Conservation (phyloP, 64 coral and sea anemone genomes). For the Dendronephthya gigantea region DNA sequence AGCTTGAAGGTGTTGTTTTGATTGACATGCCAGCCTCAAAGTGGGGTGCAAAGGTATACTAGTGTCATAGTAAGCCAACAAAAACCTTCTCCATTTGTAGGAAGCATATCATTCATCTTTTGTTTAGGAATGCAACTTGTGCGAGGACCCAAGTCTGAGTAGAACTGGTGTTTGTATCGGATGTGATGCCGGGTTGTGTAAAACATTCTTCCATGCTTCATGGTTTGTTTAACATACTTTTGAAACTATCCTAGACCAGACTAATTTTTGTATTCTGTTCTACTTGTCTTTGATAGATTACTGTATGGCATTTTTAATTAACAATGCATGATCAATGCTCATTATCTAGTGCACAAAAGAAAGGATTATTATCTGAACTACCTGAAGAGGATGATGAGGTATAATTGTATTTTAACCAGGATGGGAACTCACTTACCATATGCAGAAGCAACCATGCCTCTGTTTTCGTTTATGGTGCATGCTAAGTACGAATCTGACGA, state of each 20-base stretch:
- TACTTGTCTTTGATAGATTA: too few relatives aligned
- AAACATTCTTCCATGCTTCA: slow-evolving; percentile 13
- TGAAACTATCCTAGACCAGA: too few relatives aligned
- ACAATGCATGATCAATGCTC: neutral
- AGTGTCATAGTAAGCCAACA: neutral
- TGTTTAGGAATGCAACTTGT: neutral
- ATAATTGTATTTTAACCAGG: neutral
- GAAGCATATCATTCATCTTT: neutral
- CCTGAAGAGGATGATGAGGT: slow-evolving; percentile 11
- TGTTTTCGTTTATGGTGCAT: too few relatives aligned
- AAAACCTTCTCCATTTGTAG: too few relatives aligned
- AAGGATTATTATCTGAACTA: neutral
- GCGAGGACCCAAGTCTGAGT: neutral
- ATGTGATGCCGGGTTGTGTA: slow-evolving; percentile 5
- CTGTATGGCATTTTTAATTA: too few relatives aligned
- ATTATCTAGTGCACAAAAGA: neutral
- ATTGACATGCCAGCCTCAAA: slow-evolving; percentile 75
- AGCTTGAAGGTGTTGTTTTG: slow-evolving; percentile 70
- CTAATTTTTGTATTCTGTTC: too few relatives aligned
- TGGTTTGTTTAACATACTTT: neutral
- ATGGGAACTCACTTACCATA: too few relatives aligned
- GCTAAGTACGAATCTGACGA: too few relatives aligned
- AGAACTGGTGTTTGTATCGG: neutral
- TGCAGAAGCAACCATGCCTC: too few relatives aligned
- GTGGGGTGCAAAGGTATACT: slow-evolving; percentile 92